Conservation (phyloP, 2,888 invertebrate species). For the Gymnosoma rotundatum region DNA sequence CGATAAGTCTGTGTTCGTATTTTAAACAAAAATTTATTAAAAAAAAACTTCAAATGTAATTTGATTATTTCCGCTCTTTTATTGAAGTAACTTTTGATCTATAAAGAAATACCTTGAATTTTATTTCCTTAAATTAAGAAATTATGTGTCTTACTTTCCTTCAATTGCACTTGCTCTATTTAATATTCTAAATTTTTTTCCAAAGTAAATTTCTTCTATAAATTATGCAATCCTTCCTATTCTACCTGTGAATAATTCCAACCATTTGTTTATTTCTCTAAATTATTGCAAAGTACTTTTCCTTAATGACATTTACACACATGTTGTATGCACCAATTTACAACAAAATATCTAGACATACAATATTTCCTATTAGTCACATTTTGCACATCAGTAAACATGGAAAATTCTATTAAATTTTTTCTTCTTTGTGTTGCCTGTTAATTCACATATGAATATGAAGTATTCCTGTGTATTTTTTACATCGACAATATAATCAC, state of each 20-base stretch:
- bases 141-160: neutral
- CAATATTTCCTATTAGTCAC: conserved; percentile 65
- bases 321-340: conserved; percentile 11
- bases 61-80: too few relatives aligned
- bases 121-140: too few relatives aligned
- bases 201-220: neutral
- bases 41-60: too few relatives aligned
- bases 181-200: neutral
- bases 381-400: conserved; percentile 65
- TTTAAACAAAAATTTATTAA: too few relatives aligned
- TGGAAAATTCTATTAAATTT: conserved; percentile 45
- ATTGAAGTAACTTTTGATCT: too few relatives aligned
- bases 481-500: conserved; percentile 76
- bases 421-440: conserved; percentile 1
- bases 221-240: neutral
- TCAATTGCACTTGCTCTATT: neutral
- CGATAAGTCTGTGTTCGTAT: too few relatives aligned
- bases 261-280: conserved; percentile 20
- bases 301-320: conserved; percentile 51
- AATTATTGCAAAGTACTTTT: conserved; percentile 37
- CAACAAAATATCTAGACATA: conserved; percentile 30
- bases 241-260: neutral
- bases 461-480: conserved; percentile 68
- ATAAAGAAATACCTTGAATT: too few relatives aligned
- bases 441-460: conserved; percentile 56